phyloP scores from a whole-genome alignment of 1,140 invertebrate genomes.

The Trachymyrmex septentrionalis region DNA sequence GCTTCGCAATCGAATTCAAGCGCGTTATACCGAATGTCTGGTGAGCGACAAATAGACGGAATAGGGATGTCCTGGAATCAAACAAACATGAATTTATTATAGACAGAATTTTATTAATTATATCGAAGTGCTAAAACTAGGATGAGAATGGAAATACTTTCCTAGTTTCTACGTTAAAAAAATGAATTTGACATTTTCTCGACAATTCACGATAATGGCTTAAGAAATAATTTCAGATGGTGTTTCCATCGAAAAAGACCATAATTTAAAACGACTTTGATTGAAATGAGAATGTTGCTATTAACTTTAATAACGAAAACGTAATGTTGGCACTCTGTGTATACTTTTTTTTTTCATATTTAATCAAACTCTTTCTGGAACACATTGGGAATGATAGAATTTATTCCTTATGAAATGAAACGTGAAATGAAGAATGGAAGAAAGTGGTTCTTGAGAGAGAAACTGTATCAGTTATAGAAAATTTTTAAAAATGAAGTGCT shows the following conservation, averaged over 20 bases:
- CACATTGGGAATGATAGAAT: background rate
- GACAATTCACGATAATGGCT: background rate
- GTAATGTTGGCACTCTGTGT: background rate
- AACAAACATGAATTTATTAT: background rate
- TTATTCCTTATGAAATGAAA: background rate
- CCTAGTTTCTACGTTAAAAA: background rate
- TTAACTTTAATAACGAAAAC: background rate
- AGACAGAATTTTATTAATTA: background rate
- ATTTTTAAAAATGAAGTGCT: background rate
- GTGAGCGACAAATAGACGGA: background rate
- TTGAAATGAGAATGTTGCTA: background rate
- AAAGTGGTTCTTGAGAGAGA: too few relatives aligned
- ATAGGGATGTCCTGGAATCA: background rate
- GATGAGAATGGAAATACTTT: background rate
- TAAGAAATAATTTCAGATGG: background rate
- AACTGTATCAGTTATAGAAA: background rate
- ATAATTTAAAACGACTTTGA: background rate
- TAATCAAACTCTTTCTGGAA: background rate
- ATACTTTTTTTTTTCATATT: background rate
- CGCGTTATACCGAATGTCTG: slow-evolving; percentile 23
- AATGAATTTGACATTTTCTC: background rate
- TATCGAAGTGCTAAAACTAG: background rate
- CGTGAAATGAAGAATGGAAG: too few relatives aligned
- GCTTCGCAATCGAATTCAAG: slow-evolving; percentile 50
- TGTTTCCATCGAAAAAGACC: background rate